These are phyloP conservation scores for Sakesphorus luctuosus DNA, from an alignment of 2,113 vertebrate genomes.

Conservation along the genomic window DNA sequence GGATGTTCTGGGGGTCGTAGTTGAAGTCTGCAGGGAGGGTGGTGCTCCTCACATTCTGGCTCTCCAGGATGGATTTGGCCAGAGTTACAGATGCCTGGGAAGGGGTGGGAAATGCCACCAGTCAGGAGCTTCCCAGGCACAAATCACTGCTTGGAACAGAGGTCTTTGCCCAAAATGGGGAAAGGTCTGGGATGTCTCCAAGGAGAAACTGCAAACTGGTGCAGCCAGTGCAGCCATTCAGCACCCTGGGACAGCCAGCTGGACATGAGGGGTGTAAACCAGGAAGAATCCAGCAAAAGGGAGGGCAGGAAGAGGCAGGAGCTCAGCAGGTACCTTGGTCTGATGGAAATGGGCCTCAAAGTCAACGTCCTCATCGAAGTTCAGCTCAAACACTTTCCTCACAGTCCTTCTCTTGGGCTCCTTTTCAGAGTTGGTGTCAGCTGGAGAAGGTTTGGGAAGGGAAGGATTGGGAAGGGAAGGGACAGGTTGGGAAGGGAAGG, in stretches of 20 bases:
- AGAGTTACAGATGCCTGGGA: slow-evolving; percentile 82
- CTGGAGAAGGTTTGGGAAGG: not conserved
- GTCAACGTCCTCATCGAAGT: slow-evolving; percentile 86
- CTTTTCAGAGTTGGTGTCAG: not conserved
- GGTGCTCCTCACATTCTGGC: slow-evolving; percentile 77
- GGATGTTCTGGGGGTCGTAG: slow-evolving; percentile 81
- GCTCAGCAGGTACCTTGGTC: slow-evolving; percentile 79
- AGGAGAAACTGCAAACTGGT: not conserved
- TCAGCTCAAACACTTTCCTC: slow-evolving; percentile 84
- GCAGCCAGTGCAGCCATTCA: not conserved
- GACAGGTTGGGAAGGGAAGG: not conserved
- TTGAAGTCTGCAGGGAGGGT: slow-evolving; percentile 89
- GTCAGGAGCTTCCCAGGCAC: not conserved
- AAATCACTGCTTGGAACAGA: not conserved
- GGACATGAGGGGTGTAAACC: not conserved
- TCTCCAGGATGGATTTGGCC: slow-evolving; percentile 82
- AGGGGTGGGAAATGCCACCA: not conserved
- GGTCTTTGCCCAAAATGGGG: not conserved
- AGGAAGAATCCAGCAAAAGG: not conserved
- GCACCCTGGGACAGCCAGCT: not conserved
- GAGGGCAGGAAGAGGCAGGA: not conserved
- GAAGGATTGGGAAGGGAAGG: not conserved
- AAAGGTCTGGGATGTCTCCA: not conserved
- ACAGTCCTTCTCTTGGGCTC: slow-evolving; percentile 71
- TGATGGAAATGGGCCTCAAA: slow-evolving; percentile 82